Evolutionary conservation across 2,113 vertebrate genomes (phyloP), one percentile per base, ranked within the genome.

Genomic region (Notarius quadriscutis): DNA sequence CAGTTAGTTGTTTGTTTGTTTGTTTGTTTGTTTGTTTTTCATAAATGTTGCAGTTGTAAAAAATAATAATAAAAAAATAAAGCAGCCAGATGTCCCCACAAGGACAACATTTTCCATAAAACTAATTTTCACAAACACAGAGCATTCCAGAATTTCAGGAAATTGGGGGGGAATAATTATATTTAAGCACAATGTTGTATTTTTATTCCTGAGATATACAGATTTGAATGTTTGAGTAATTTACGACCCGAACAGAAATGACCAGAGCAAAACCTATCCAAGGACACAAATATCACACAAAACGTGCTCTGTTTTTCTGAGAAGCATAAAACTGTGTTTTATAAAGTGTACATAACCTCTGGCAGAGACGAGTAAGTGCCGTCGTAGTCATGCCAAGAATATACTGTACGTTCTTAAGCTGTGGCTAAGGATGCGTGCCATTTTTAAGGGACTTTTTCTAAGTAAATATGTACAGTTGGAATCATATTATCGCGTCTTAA

Each of bases 231-330:
- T 72, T 30, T 41, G 78, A 53, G 34, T 27, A 6, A 65, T 67
- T 79, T 78, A 86, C 2, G 48, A 55, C 58, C 58, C 4, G 17
- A 65, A 50, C 41, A 12, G 48, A 85, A 60, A 78, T 34, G 3
- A 80, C 41, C 82, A 53, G 25, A 53, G 51, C 15, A 50, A 41
- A 71, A 48, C 74, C 3, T 17, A 55, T 67, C 85, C 65, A 48
- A 30, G 48, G 50, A 87, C 71, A 9, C 34, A 50, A 85, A 75
- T 85, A 62, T 77, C 55, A 9, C 30, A 85, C 63, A 87, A 50
- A 67, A 82, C 3, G 5, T 51, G 15, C 51, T 72, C 34, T 50
- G 50, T 86, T 41, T 27, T 57, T 50, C 50, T 41, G 25, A 14
- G 80, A 34, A 34, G 55, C 10, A 2, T 53, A 48, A 82, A 83